Conservation (phyloP, 1,140 invertebrate species). For the Dendrolimus kikuchii region DNA sequence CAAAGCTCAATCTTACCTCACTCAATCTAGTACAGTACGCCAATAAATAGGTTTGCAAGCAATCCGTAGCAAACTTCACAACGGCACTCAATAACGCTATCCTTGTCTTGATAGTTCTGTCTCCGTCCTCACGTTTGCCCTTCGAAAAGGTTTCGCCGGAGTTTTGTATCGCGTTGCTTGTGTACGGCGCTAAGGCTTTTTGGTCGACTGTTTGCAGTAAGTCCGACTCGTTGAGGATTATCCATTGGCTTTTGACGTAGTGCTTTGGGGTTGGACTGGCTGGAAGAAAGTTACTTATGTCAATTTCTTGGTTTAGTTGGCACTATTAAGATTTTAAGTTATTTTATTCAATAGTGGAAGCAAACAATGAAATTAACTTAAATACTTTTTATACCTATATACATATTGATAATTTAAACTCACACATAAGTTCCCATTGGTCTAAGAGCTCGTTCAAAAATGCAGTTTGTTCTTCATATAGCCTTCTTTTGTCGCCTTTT, state of each 20-base stretch:
- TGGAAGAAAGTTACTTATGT: constrained; percentile 17
- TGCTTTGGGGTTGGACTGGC: constrained; percentile 45
- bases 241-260: constrained; percentile 49
- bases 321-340: no score
- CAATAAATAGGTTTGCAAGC: constrained; percentile 64
- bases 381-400: no score
- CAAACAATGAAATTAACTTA: no score
- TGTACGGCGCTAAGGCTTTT: neutral
- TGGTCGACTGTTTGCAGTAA: constrained; percentile 21
- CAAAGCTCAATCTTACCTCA: constrained; percentile 48
- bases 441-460: constrained; percentile 63
- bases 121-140: constrained; percentile 23
- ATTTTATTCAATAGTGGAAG: no score
- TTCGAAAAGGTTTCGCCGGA: constrained; percentile 10
- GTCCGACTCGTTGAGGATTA: constrained; percentile 46
- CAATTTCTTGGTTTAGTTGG: no score
- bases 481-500: constrained; percentile 19
- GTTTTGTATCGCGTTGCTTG: constrained; percentile 3
- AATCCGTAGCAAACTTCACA: constrained; percentile 60
- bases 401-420: constrained; percentile 17
- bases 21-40: constrained; percentile 68
- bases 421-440: constrained; percentile 60
- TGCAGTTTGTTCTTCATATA: constrained; percentile 45
- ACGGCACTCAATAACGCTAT: constrained; percentile 47
- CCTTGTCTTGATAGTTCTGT: constrained; percentile 41